A percentile compares a stretch with the other conserved stretches of the same genome.
These are phyloP conservation scores for Hormaphis cornu DNA, from an alignment of 1,140 invertebrate species.

Conservation along the genomic window DNA sequence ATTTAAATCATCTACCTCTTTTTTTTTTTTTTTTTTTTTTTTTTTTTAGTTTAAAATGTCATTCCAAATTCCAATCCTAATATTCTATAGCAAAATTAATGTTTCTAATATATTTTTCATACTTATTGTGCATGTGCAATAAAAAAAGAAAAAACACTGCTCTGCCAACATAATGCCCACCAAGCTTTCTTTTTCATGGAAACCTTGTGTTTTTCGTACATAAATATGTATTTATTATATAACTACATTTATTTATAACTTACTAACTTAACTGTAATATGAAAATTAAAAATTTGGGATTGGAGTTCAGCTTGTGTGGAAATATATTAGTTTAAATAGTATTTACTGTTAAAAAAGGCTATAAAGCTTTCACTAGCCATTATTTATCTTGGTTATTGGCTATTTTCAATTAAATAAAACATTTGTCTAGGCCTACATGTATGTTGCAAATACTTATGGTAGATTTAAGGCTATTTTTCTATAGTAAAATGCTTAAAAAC, in stretches of 20 bases:
- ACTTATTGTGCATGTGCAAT: constrained; percentile 32
- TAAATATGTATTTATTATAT: constrained; percentile 8
- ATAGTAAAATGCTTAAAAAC: constrained; percentile 28
- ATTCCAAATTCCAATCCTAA: constrained; percentile 30
- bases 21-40: constrained; percentile 17
- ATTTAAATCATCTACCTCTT: constrained; percentile 28
- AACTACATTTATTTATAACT: constrained; percentile 14
- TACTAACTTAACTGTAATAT: constrained; percentile 29
- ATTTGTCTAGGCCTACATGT: constrained; percentile 29
- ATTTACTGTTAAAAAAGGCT: constrained; percentile 29
- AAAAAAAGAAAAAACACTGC: constrained; percentile 29
- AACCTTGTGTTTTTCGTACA: constrained; percentile 27
- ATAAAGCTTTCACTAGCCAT: constrained; percentile 28
- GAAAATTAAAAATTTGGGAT: constrained; percentile 29
- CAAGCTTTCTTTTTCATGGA: constrained; percentile 29
- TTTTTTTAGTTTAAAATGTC: neutral
- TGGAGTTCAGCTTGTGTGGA: constrained; percentile 31
- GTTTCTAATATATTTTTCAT: constrained; percentile 32
- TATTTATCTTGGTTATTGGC: constrained; percentile 30
- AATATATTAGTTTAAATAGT: constrained; percentile 28
- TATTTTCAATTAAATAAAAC: constrained; percentile 21
- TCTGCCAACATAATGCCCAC: constrained; percentile 30
- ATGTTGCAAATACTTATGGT: constrained; percentile 31
- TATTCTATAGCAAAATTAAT: constrained; percentile 22
- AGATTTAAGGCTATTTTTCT: constrained; percentile 31